A percentile compares a stretch with the other conserved stretches of the same genome.
phyloP scores from a whole-genome alignment of 2,888 invertebrate genomes.

The Sthenelais limicola region DNA sequence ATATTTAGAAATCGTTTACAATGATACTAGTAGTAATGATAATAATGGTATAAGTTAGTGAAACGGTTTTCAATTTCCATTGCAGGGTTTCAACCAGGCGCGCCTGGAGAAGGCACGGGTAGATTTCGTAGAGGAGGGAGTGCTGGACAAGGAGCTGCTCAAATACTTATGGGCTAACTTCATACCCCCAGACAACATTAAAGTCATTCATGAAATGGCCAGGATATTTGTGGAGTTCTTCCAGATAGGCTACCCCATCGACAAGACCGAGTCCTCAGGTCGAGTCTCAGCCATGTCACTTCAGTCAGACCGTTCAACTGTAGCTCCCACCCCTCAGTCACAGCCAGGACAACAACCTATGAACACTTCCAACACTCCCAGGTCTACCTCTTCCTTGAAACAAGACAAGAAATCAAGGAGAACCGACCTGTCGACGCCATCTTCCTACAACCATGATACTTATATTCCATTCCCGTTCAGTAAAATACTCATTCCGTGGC shows the following conservation, averaged over 20 bases:
- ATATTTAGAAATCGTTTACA: too few species aligned
- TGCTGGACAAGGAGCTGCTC: slow-evolving; percentile 64
- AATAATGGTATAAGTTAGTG: too few species aligned
- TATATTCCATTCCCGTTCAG: slow-evolving; percentile 40
- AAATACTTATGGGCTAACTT: slow-evolving; percentile 58
- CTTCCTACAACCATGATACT: slow-evolving; percentile 27
- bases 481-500: slow-evolving; percentile 63
- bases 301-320: background rate
- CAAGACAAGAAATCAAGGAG: slow-evolving; percentile 26
- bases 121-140: slow-evolving; percentile 60
- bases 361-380: background rate
- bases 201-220: slow-evolving; percentile 5
- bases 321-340: background rate
- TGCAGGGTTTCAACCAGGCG: slow-evolving; percentile 32
- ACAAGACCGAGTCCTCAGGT: slow-evolving; percentile 3
- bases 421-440: slow-evolving; percentile 50
- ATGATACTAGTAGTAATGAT: too few species aligned
- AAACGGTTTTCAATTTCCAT: too few species aligned
- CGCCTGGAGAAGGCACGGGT: slow-evolving; percentile 55
- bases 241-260: slow-evolving; percentile 63
- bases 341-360: background rate
- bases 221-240: slow-evolving; percentile 56
- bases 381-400: background rate
- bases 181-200: slow-evolving; percentile 55
- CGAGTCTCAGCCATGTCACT: slow-evolving; percentile 17